Conservation (phyloP, 2,113 vertebrate genomes). For the Microcebus ravelobensis region DNA sequence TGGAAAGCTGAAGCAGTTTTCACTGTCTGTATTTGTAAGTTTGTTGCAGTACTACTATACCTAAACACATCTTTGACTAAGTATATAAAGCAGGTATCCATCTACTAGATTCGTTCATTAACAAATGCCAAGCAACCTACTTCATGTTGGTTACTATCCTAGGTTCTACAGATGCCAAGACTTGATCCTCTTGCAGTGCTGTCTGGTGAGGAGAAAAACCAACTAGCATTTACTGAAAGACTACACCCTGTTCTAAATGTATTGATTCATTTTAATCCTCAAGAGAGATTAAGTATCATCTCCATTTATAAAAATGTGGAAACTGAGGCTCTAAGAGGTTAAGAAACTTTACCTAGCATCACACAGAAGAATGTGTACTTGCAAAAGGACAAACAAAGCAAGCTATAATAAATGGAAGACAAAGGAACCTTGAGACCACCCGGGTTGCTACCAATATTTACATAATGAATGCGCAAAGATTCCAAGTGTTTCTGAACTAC, state of each 20-base stretch:
- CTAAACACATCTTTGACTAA: background rate
- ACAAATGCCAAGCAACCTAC: background rate
- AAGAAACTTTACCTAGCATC: background rate
- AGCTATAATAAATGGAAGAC: background rate
- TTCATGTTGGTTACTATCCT: background rate
- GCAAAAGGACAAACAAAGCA: background rate
- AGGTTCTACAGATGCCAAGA: background rate
- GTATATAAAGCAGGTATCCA: background rate
- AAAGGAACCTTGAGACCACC: background rate
- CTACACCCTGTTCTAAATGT: background rate
- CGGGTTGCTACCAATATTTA: background rate
- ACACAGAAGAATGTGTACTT: background rate
- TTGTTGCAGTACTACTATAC: background rate
- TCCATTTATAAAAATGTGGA: background rate
- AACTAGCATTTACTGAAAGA: background rate
- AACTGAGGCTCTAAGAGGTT: background rate
- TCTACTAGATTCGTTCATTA: background rate
- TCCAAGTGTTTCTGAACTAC: background rate
- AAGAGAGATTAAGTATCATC: background rate
- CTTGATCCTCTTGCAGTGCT: background rate
- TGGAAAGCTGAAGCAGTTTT: background rate
- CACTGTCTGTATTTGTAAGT: slow-evolving; percentile 1
- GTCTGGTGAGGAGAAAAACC: background rate
- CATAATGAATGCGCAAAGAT: background rate
- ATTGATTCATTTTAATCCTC: background rate